A percentile compares a stretch with the other conserved stretches of the same genome.
Evolutionary conservation across 2,113 vertebrate species (phyloP).

Genomic region (Lophura nycthemera): DNA sequence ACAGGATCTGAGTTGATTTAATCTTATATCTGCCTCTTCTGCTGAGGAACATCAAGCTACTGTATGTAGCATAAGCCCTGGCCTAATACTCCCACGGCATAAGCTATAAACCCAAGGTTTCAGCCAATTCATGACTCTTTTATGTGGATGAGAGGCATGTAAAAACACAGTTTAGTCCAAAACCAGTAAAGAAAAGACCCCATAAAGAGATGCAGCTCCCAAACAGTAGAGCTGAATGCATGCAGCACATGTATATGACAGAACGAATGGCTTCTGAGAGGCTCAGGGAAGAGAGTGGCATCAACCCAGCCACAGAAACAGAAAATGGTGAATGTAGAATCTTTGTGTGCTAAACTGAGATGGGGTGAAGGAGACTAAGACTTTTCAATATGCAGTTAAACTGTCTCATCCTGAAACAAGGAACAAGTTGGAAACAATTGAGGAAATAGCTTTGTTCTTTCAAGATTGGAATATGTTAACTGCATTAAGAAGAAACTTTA

Average conservation of each 20-base stretch:
- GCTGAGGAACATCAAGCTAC: not conserved
- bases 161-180: not conserved
- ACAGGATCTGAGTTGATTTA: not conserved
- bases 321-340: not conserved
- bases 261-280: not conserved
- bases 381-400: not conserved
- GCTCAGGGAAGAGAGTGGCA: not conserved
- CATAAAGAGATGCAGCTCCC: not conserved
- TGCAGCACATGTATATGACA: not conserved
- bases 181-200: not conserved
- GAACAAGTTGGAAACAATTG: not conserved
- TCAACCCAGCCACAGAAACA: not conserved
- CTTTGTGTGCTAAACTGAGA: not conserved
- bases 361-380: not conserved
- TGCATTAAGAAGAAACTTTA: not conserved
- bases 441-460: not conserved
- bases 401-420: not conserved
- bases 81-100: not conserved
- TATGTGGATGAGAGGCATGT: not conserved
- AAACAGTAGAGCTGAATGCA: not conserved
- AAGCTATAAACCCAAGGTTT: not conserved
- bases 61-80: not conserved
- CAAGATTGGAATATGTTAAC: not conserved
- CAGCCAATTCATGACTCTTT: not conserved
- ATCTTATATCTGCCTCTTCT: constrained; percentile 1